Evolutionary conservation across 1,140 invertebrate species (phyloP).

Genomic region (Yoshiicerus persimilis): DNA sequence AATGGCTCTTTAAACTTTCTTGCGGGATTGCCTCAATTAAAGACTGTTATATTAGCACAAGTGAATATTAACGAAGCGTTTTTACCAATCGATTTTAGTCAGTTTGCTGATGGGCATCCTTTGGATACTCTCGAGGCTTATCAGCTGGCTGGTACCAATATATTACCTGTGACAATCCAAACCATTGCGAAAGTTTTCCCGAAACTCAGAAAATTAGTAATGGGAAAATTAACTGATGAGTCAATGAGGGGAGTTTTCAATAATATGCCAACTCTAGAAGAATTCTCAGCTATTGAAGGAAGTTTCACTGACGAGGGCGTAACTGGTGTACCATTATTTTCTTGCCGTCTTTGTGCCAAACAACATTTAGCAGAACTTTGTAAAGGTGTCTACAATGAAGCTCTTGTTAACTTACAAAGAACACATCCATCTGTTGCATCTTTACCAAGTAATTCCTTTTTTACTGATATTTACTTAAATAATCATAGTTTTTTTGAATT

Average conservation of each 20-base stretch:
- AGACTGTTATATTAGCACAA: conserved; percentile 18
- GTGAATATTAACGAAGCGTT: neutral
- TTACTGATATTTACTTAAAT: neutral
- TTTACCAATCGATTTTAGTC: neutral
- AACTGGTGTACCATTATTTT: conserved; percentile 1
- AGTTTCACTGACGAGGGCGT: conserved; percentile 25
- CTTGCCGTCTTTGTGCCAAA: conserved; percentile 23
- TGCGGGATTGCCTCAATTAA: neutral
- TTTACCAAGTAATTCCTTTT: conserved; percentile 22
- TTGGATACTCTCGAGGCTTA: conserved; percentile 24
- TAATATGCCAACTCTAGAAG: conserved; percentile 8
- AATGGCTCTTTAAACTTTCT: conserved; percentile 33
- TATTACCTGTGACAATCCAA: conserved; percentile 6
- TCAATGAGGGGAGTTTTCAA: conserved; percentile 19
- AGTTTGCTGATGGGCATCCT: neutral
- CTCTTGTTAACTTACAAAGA: conserved; percentile 12
- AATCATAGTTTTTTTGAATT: neutral
- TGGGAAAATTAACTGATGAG: conserved; percentile 34
- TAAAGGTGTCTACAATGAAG: conserved; percentile 29
- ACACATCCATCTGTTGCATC: conserved; percentile 17
- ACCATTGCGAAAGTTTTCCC: conserved; percentile 25
- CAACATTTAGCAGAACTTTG: conserved; percentile 30
- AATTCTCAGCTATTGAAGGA: conserved; percentile 31
- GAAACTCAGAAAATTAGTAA: neutral
- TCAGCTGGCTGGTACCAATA: conserved; percentile 5